Percentiles rank a stretch among this genome's conserved stretches.
Evolutionary conservation across 2,797 vertebrate genomes (phyloP).

Genomic region (Pantherophis alleghaniensis): DNA sequence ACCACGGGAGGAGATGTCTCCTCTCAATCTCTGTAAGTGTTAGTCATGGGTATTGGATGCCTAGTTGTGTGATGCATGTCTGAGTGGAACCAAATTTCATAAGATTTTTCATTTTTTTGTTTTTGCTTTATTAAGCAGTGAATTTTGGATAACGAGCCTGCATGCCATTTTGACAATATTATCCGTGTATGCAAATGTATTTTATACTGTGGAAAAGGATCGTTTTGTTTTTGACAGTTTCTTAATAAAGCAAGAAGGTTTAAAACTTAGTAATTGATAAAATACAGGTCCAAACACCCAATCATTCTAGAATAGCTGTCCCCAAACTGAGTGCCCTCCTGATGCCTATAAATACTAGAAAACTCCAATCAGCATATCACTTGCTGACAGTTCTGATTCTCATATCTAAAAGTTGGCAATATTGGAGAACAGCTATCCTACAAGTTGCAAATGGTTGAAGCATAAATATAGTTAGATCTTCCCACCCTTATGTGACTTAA

Average conservation of each 20-base stretch:
- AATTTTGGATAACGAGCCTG: neutral
- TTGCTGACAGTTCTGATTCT: neutral
- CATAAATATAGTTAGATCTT: neutral
- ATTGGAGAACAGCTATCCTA: neutral
- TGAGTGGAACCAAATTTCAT: neutral
- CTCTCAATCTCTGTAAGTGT: conserved; percentile 86
- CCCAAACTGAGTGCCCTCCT: neutral
- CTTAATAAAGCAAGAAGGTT: neutral
- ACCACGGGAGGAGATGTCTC: conserved; percentile 77
- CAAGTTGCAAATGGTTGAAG: neutral
- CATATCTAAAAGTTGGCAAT: neutral
- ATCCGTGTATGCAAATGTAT: neutral
- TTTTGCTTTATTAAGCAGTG: neutral
- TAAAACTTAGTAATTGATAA: neutral
- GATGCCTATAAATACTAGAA: neutral
- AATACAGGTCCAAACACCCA: neutral
- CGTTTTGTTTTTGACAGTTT: neutral
- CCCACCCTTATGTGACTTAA: neutral
- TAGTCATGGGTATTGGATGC: neutral
- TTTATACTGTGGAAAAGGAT: neutral
- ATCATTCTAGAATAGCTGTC: neutral
- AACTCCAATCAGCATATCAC: neutral
- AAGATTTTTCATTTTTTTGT: too few species aligned
- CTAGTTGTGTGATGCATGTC: neutral
- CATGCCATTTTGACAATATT: neutral